Evolutionary conservation across 2,888 invertebrate species (phyloP).

Genomic region (Oscheius sp.): DNA sequence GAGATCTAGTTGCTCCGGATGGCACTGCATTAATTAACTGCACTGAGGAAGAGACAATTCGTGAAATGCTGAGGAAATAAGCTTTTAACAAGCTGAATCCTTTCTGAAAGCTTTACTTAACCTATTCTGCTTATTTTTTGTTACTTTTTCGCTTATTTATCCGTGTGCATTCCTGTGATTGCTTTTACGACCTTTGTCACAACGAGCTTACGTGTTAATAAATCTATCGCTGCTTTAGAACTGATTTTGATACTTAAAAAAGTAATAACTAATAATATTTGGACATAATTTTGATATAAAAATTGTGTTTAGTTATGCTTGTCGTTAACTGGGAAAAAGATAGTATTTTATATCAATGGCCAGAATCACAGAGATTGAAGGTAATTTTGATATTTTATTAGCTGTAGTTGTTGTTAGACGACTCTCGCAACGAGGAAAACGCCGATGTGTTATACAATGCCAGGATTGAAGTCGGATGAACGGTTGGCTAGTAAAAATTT

Average conservation of each 20-base stretch:
- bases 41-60: slow-evolving; percentile 43
- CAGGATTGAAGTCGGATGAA: slow-evolving; percentile 53
- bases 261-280: neutral
- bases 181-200: neutral
- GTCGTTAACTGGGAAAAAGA: too few species aligned
- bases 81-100: neutral
- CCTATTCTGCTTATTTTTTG: neutral
- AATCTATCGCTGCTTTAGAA: slow-evolving; percentile 4
- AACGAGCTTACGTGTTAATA: slow-evolving; percentile 25
- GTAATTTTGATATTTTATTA: slow-evolving; percentile 10
- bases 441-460: slow-evolving; percentile 59
- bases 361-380: slow-evolving; percentile 52
- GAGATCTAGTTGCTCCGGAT: slow-evolving; percentile 42
- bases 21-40: slow-evolving; percentile 48
- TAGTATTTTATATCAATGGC: slow-evolving; percentile 45
- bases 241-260: neutral
- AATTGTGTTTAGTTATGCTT: too few species aligned
- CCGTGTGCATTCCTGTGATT: slow-evolving; percentile 23
- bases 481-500: slow-evolving; percentile 10
- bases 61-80: slow-evolving; percentile 24
- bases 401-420: slow-evolving; percentile 18
- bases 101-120: neutral
- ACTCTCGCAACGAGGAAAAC: slow-evolving; percentile 31
- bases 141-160: neutral
- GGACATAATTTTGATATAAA: neutral